Evolutionary conservation across 1,140 invertebrate genomes (phyloP).

Genomic region (Polyergus mexicanus): DNA sequence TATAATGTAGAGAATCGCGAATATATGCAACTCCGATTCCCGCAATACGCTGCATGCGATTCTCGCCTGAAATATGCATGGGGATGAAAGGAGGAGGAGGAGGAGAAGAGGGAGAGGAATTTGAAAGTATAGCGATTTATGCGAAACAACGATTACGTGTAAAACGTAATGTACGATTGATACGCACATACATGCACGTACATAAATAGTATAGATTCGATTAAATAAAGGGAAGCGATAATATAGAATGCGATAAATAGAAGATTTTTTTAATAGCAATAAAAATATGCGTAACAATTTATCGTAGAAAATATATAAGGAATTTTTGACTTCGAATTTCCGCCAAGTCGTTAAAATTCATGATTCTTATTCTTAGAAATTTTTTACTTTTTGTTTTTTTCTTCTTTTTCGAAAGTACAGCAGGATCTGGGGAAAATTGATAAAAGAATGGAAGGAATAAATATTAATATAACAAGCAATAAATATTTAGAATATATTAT

Average conservation of each 20-base stretch:
- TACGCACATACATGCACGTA: no score
- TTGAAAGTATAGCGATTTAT: constrained; percentile 21
- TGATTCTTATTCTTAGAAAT: neutral
- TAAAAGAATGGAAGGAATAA: neutral
- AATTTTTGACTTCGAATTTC: neutral
- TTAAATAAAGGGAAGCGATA: neutral
- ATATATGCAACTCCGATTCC: constrained; percentile 21
- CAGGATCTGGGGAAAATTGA: neutral
- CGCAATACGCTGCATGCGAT: neutral
- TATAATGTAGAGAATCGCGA: constrained; percentile 37
- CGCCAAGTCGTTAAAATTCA: neutral
- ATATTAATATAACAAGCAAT: constrained; percentile 7
- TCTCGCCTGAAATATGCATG: constrained; percentile 50
- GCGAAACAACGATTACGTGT: constrained; percentile 13
- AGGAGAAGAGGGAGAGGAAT: neutral
- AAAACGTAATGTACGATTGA: neutral
- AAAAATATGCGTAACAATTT: neutral
- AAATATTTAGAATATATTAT: neutral
- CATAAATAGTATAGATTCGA: neutral
- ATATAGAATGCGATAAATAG: neutral
- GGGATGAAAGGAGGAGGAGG: no score
- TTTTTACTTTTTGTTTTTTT: neutral
- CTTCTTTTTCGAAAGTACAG: neutral
- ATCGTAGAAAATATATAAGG: constrained; percentile 4
- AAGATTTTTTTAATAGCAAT: neutral